Base-by-base conservation (phyloP, 2,797 vertebrate species). In the Coregonus suidteri region DNA sequence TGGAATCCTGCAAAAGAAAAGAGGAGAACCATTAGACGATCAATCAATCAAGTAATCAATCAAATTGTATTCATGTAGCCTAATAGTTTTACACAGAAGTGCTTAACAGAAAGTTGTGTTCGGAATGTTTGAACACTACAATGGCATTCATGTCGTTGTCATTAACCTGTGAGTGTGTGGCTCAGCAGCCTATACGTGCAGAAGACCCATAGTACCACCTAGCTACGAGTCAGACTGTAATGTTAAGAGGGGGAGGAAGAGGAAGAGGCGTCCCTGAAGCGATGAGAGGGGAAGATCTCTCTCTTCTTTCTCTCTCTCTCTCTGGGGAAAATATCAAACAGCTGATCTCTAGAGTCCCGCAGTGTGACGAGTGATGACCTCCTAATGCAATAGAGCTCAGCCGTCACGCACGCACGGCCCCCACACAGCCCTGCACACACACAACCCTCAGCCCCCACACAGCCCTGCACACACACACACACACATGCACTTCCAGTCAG, bases 1-100 rank as follows among this genome's bases (percentile, higher is more conserved):
- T 99, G 98, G 91, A 99, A 99, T 89, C 98, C 98, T 99, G 89
- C 25, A 14, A 80, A 82, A 20, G 82, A 47, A 78, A 34, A 70
- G 64, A 59, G 7, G 52, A 54, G 65, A 31, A 66, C 25, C 65
- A 5, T 34, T 14, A 7, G 65, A 15, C 13, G 13, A 25, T 16
- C 15, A 67, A 16, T 15, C 13, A 16, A 34, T 15, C 13, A 20
- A 25, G 15, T 9, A 59, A n/a, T 59, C 9, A 47, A 47, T 47
- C 9, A 11, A 47, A 47, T 47, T 47, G 41, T 47, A 47, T 47
- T 47, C 41, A 47, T 47, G 41, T 47, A 47, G 2, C 41, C 41
- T 47, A 3, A 47, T 47, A 47, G 9, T 13, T 47, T 47, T 13
- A 47, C 41, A 47, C 41, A 47, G 41, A 47, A 47, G 41, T 47